phyloP scores from a whole-genome alignment of 2,113 vertebrate genomes.

The Orientallactaga bullata region DNA sequence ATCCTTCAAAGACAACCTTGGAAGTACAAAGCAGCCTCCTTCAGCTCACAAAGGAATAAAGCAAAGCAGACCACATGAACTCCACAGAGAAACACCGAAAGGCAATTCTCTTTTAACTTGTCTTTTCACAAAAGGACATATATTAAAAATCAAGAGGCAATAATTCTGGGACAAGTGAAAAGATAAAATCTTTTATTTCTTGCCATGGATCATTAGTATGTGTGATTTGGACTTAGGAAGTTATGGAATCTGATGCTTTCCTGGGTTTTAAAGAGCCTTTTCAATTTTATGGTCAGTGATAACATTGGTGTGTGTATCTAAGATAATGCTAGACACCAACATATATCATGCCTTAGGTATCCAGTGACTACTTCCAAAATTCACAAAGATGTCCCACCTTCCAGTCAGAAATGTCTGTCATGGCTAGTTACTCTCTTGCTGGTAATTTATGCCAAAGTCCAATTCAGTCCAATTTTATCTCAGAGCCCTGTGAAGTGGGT shows the following conservation, averaged over 20 bases:
- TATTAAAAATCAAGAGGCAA: constrained; percentile 38
- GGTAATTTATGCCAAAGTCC: background rate
- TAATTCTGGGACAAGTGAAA: constrained; percentile 70
- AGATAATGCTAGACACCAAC: constrained; percentile 78
- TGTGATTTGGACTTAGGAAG: constrained; percentile 45
- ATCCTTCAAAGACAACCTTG: constrained; percentile 41
- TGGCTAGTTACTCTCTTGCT: background rate
- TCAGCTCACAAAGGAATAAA: background rate
- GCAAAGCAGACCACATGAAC: background rate
- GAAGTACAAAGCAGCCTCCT: constrained; percentile 19
- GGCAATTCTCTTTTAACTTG: background rate
- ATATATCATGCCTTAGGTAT: constrained; percentile 81
- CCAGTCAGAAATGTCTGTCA: constrained; percentile 69
- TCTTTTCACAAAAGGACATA: constrained; percentile 49
- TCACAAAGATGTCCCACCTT: constrained; percentile 66
- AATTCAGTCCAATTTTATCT: background rate
- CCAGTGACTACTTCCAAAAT: constrained; percentile 79
- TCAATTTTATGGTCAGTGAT: constrained; percentile 76
- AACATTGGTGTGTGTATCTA: constrained; percentile 76
- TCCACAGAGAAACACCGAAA: constrained; percentile 22
- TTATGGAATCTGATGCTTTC: constrained; percentile 53
- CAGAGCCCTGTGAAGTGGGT: background rate
- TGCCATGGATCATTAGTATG: background rate
- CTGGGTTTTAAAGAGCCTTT: constrained; percentile 71
- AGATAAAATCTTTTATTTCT: background rate